phyloP scores from a whole-genome alignment of 1,140 invertebrate species.

The Bilobella aurantiaca region DNA sequence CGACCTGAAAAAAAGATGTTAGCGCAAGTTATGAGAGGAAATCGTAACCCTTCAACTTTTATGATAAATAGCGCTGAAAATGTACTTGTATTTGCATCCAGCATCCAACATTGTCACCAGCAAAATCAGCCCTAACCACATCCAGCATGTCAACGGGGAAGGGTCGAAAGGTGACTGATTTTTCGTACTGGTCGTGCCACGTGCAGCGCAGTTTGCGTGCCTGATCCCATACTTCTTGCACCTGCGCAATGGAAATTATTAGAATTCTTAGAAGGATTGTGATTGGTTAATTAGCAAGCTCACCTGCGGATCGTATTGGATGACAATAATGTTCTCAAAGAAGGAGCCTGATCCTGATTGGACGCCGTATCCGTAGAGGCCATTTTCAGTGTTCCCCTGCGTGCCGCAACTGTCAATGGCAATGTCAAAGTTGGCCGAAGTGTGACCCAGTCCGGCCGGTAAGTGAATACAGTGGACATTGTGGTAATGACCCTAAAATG shows the following conservation, averaged over 20 bases:
- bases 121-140: slow-evolving; percentile 83
- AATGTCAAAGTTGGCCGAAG: slow-evolving; percentile 80
- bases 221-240: slow-evolving; percentile 94
- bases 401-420: slow-evolving; percentile 83
- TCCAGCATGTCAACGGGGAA: slow-evolving; percentile 93
- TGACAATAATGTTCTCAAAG: slow-evolving; percentile 88
- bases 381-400: slow-evolving; percentile 77
- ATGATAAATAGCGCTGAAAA: not conserved
- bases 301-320: slow-evolving; percentile 88
- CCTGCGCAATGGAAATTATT: not conserved
- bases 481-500: slow-evolving; percentile 68
- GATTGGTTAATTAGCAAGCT: slow-evolving; percentile 36
- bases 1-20: slow-evolving; percentile 46
- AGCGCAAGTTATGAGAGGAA: not conserved
- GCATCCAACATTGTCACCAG: slow-evolving; percentile 88
- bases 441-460: slow-evolving; percentile 71
- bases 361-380: slow-evolving; percentile 67
- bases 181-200: slow-evolving; percentile 93
- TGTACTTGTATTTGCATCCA: slow-evolving; percentile 77
- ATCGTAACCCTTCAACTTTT: not conserved
- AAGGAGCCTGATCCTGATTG: slow-evolving; percentile 80
- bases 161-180: slow-evolving; percentile 84
- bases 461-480: slow-evolving; percentile 84
- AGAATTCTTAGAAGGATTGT: not conserved
- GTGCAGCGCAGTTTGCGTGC: slow-evolving; percentile 76